Base-by-base conservation (phyloP, 2,888 invertebrate genomes). In the Nudaria mundana region DNA sequence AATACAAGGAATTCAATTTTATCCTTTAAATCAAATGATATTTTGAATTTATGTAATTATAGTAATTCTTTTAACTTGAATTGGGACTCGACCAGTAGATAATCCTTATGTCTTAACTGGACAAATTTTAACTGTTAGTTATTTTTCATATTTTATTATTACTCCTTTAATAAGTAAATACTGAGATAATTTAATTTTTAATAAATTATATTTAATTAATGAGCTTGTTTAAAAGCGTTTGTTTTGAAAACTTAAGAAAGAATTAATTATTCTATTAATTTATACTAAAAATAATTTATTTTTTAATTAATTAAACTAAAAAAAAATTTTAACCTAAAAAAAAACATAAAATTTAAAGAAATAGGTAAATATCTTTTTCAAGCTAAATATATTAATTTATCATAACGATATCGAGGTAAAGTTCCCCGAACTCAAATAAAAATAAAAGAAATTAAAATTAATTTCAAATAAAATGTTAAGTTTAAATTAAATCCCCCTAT, bases 171-270 rank as follows among this genome's bases (percentile, higher is more conserved):
- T 85, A 39, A 71, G 58, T 48, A 89, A 84, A 80, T 71, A 75
- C 47, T 91, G 91, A 90, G 91, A 92, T 83, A 89, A 86, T 29
- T 49, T 87, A 67, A 60, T 86, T 52, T 81, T 81, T 57, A 81
- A 90, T 42, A 54, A 30, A 6, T 8, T 12, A 5, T 13, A 50
- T n/a, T 3, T 48, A 72, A 85, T 91, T 91, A 90, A 91, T 91
- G 91, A 92, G 90, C 91, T 92, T 91, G 90, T 81, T 37, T 3
- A n/a, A n/a, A 91, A 91, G 91, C 90, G 79, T 90, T 90, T 92
- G 91, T 91, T 91, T 92, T 92, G 92, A 92, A 92, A 92, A 90
- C 91, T 91, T 91, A 90, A 90, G 76, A n/a, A n/a, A n/a, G n/a
- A n/a, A n/a, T n/a, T n/a, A n/a, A n/a, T n/a, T n/a, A n/a, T n/a